Evolutionary conservation across 2,797 vertebrate genomes (phyloP).

Genomic region (Enteromius paludinosus): DNA sequence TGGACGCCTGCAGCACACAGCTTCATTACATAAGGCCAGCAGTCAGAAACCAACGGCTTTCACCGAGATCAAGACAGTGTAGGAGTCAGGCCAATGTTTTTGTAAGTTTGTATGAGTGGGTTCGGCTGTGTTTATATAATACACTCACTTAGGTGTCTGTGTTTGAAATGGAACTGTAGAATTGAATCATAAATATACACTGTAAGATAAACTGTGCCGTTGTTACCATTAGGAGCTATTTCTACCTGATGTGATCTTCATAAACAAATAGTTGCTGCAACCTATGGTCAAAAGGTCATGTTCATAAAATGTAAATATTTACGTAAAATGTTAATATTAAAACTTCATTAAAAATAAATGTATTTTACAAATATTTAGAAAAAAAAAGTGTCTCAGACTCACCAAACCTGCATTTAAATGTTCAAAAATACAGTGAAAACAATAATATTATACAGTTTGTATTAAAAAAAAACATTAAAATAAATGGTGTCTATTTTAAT

Average conservation of each 20-base stretch:
- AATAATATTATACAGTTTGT: not conserved
- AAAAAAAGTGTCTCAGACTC: too few relatives aligned
- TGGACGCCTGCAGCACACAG: constrained; percentile 60
- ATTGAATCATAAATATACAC: constrained; percentile 26
- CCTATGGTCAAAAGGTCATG: not conserved
- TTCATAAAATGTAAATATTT: not conserved
- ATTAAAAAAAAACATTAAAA: not conserved
- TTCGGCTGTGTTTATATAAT: constrained; percentile 7
- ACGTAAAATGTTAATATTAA: not conserved
- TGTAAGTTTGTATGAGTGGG: not conserved
- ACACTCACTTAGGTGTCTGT: constrained; percentile 7
- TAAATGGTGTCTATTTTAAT: not conserved
- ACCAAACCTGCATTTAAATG: not conserved
- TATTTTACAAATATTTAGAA: not conserved
- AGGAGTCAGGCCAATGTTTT: constrained; percentile 3
- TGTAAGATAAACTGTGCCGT: constrained; percentile 1
- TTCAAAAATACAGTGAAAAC: not conserved
- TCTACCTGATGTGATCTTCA: not conserved
- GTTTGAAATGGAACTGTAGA: constrained; percentile 25
- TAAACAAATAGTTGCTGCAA: not conserved
- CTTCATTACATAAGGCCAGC: not conserved
- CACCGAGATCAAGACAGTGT: not conserved
- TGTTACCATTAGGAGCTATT: constrained; percentile 4
- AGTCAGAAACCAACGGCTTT: constrained; percentile 1
- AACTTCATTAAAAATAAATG: not conserved